phyloP scores from a whole-genome alignment of 2,113 vertebrate genomes.

The Benitochromis conjunctus region DNA sequence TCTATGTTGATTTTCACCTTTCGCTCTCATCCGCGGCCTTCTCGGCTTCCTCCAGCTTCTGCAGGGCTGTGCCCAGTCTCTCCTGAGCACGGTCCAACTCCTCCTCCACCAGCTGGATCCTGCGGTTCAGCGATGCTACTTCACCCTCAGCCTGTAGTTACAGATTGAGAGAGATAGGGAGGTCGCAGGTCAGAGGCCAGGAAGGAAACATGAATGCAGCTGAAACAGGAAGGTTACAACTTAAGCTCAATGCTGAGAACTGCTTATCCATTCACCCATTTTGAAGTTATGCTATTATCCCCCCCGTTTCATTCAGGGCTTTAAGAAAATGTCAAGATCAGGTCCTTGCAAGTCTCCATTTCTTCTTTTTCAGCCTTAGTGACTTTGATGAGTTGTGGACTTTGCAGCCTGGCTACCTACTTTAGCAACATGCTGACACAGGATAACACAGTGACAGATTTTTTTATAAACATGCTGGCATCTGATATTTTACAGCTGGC shows the following conservation, averaged over 20 bases:
- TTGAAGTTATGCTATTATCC: neutral
- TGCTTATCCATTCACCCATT: neutral
- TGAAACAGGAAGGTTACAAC: neutral
- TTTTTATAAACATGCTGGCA: neutral
- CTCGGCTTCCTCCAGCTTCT: conserved; percentile 96
- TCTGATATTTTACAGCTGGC: neutral
- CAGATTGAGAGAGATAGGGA: neutral
- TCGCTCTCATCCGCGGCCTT: conserved; percentile 94
- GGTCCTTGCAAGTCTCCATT: neutral
- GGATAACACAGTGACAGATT: neutral
- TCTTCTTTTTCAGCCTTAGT: neutral
- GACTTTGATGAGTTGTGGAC: conserved; percentile 3
- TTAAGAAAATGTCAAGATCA: neutral
- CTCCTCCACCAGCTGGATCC: conserved; percentile 97
- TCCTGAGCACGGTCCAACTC: conserved; percentile 95
- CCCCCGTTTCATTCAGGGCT: neutral
- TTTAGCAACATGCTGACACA: conserved; percentile 19
- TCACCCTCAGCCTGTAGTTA: conserved; percentile 86
- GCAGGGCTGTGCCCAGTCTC: conserved; percentile 88
- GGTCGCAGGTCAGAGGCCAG: conserved; percentile 37
- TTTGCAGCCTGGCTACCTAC: conserved; percentile 7
- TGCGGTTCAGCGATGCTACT: conserved; percentile 90
- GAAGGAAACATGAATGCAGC: neutral
- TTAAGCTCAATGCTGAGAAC: neutral
- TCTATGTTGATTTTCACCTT: conserved; percentile 69